Percentiles rank a stretch among this genome's conserved stretches.
phyloP scores from a whole-genome alignment of 2,797 vertebrate genomes.

The Yasuhikotakia modesta region DNA sequence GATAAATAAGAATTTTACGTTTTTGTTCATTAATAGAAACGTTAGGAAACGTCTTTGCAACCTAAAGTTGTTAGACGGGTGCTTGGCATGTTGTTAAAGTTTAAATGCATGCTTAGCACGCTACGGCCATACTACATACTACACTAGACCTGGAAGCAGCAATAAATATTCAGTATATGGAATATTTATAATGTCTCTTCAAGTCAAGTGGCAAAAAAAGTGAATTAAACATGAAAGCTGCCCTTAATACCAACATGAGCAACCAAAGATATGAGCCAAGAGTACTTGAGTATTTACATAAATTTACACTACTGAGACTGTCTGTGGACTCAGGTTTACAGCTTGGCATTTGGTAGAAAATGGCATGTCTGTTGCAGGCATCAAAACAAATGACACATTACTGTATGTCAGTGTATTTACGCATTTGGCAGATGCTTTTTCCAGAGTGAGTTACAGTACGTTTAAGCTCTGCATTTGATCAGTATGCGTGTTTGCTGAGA shows the following conservation, averaged over 20 bases:
- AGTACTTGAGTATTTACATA: slow-evolving; percentile 52
- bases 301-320: slow-evolving; percentile 46
- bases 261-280: slow-evolving; percentile 58
- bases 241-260: slow-evolving; percentile 62
- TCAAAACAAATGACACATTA: neutral
- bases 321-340: slow-evolving; percentile 25
- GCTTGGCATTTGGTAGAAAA: slow-evolving; percentile 3
- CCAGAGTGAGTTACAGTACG: too few species aligned
- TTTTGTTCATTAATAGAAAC: too few species aligned
- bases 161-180: too few species aligned
- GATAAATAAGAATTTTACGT: too few species aligned
- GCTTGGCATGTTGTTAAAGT: neutral
- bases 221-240: slow-evolving; percentile 31
- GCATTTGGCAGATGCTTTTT: too few species aligned
- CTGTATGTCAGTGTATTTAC: too few species aligned
- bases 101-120: neutral
- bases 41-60: too few species aligned
- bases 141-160: too few species aligned
- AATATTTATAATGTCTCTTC: neutral
- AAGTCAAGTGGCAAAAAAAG: neutral
- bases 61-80: too few species aligned
- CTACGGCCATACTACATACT: neutral
- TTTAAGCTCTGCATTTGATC: too few species aligned
- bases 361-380: slow-evolving; percentile 15
- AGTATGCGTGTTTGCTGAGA: too few species aligned